Evolutionary conservation across 2,888 invertebrate species (phyloP), one percentile per base, ranked within the genome.

Genomic region (Eupithecia exiguata): DNA sequence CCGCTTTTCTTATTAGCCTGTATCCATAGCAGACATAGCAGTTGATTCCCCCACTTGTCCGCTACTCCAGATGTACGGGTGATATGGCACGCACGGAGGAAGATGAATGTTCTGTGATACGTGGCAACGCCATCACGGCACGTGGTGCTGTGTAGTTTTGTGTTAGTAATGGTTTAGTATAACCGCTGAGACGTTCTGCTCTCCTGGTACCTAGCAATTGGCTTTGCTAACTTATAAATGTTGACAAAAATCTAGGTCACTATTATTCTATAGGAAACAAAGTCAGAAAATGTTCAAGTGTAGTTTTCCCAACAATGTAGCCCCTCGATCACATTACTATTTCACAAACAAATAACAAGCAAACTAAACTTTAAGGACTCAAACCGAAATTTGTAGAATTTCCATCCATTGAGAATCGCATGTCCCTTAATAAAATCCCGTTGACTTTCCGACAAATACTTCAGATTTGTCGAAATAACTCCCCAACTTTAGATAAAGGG

Each of bases 391-490:
- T 83, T 85, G 84, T 84, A 85, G 79, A 83, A 78, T 84, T 81
- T 82, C 18, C 84, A 84, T 84, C 81, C 79, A 78, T 80, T 83
- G 80, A 80, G 84, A 85, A 85, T 83, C 81, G 84, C 84, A 86
- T 87, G 83, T 82, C 82, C 84, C 80, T 76, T 83, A 82, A 83
- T 81, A 86, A 85, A 84, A 86, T 82, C 81, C 83, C 81, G 86
- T 84, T 84, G 84, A 88, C 85, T 86, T 87, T 86, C 86, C 80
- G 79, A 83, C 86, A 87, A 90, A 89, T 89, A 87, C 88, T 89
- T 88, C 85, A 88, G 88, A 90, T 91, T 92, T 88, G 86, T 82
- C 84, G 85, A 84, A 90, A 90, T 90, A 89, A 88, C 88, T 87
- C 86, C 77, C 77, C 79, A 90, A 89, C 86, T 91, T 89, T 84